Evolutionary conservation across 1,140 invertebrate species (phyloP).

Genomic region (Maniola jurtina): DNA sequence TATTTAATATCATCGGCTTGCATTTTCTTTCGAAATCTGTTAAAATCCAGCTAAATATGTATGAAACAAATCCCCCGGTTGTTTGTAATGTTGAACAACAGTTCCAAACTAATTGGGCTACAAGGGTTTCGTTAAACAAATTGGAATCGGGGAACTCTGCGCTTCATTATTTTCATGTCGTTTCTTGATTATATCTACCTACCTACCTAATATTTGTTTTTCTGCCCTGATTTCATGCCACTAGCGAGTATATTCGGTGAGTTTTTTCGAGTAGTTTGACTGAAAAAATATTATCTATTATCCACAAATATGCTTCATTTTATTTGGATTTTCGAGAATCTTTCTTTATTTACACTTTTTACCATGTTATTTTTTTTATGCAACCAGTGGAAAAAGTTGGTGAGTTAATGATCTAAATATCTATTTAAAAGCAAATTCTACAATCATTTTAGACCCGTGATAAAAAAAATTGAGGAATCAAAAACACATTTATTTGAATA

Average conservation of each 20-base stretch:
- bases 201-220: conserved; percentile 11
- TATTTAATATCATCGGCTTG: too few relatives aligned
- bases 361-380: conserved; percentile 6
- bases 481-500: too few relatives aligned
- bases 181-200: background rate
- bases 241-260: conserved; percentile 37
- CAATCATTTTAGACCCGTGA: too few relatives aligned
- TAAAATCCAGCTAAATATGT: background rate
- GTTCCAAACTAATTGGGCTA: background rate
- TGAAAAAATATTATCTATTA: too few relatives aligned
- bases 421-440: too few relatives aligned
- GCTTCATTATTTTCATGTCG: background rate
- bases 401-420: too few relatives aligned
- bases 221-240: conserved; percentile 34
- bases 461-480: too few relatives aligned
- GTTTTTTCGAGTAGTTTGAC: too few relatives aligned
- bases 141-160: background rate
- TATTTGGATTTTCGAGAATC: background rate
- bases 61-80: background rate
- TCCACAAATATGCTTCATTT: background rate
- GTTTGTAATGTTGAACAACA: background rate
- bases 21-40: background rate
- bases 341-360: conserved; percentile 5
- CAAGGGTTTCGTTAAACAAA: conserved; percentile 7
- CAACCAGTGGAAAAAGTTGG: conserved; percentile 20